Percentiles rank a stretch among this genome's conserved stretches.
These are phyloP conservation scores for Proales similis DNA, from an alignment of 1,140 invertebrate species.

Conservation along the genomic window DNA sequence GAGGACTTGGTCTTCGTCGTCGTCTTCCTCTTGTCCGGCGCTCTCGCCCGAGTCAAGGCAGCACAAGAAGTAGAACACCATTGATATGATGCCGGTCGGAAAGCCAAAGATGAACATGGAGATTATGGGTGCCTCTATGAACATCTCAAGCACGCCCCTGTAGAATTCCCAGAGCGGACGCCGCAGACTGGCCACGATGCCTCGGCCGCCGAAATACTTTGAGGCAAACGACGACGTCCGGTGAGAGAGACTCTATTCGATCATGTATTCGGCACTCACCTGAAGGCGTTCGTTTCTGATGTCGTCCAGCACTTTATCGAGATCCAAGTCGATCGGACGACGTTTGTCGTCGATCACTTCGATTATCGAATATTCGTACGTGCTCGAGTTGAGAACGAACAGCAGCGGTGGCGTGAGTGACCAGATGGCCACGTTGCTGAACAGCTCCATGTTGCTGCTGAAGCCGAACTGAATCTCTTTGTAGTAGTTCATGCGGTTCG, in stretches of 20 bases:
- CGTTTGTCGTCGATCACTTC: conserved; percentile 11
- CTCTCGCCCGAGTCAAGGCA: conserved; percentile 29
- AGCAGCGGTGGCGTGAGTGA: conserved; percentile 10
- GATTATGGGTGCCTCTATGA: conserved; percentile 35
- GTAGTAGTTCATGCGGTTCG: background rate
- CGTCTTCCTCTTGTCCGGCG: conserved; percentile 1
- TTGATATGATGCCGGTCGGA: conserved; percentile 15
- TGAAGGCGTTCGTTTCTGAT: conserved; percentile 4
- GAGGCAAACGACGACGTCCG: background rate
- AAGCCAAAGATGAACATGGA: conserved; percentile 33
- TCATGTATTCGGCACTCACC: too few species aligned
- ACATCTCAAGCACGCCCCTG: conserved; percentile 29
- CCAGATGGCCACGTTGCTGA: conserved; percentile 37
- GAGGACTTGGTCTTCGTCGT: background rate
- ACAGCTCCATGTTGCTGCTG: conserved; percentile 10
- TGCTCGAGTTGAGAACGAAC: conserved; percentile 19
- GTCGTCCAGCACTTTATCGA: conserved; percentile 19
- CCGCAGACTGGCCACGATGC: background rate
- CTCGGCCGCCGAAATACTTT: conserved; percentile 13
- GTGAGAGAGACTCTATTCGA: background rate
- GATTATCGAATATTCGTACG: conserved; percentile 12
- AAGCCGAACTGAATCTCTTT: conserved; percentile 32
- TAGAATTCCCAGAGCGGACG: conserved; percentile 37
- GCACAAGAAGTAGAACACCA: conserved; percentile 34
- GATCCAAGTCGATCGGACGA: background rate